These are phyloP conservation scores for Leptatherina wallacei DNA, from an alignment of 2,797 vertebrate genomes.

Conservation along the genomic window DNA sequence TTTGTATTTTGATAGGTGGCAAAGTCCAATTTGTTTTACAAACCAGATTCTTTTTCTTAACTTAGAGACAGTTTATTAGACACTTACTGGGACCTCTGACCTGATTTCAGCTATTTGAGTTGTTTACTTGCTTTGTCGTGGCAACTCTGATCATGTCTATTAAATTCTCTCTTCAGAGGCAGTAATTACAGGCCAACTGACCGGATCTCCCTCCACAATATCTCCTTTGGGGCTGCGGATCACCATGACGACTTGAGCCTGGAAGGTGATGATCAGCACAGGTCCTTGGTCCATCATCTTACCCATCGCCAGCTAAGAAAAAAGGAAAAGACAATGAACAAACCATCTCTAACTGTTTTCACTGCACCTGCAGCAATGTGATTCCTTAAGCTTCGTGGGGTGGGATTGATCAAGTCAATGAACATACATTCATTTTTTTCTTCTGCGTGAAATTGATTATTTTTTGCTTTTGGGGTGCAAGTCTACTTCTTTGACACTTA, in stretches of 20 bases:
- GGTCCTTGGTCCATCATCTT: conserved; percentile 98
- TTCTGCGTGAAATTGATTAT: background rate
- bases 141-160: conserved; percentile 15
- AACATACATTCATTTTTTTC: too few species aligned
- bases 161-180: conserved; percentile 13
- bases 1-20: background rate
- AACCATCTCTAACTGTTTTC: background rate
- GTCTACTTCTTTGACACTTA: background rate
- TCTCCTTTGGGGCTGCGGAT: conserved; percentile 89
- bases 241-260: conserved; percentile 94
- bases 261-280: conserved; percentile 94
- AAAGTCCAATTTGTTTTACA: background rate
- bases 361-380: background rate
- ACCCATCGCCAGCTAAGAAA: conserved; percentile 89
- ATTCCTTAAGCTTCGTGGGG: background rate
- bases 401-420: background rate
- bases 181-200: conserved; percentile 72
- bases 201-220: conserved; percentile 92
- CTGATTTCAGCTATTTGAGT: conserved; percentile 31
- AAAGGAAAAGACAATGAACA: conserved; percentile 15
- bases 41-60: background rate
- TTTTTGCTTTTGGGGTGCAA: background rate
- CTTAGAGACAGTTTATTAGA: background rate
- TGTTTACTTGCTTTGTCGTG: conserved; percentile 32
- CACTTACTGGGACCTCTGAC: conserved; percentile 6